Evolutionary conservation across 2,797 vertebrate genomes (phyloP), one percentile per base, ranked within the genome.

Genomic region (Hydrolagus colliei): DNA sequence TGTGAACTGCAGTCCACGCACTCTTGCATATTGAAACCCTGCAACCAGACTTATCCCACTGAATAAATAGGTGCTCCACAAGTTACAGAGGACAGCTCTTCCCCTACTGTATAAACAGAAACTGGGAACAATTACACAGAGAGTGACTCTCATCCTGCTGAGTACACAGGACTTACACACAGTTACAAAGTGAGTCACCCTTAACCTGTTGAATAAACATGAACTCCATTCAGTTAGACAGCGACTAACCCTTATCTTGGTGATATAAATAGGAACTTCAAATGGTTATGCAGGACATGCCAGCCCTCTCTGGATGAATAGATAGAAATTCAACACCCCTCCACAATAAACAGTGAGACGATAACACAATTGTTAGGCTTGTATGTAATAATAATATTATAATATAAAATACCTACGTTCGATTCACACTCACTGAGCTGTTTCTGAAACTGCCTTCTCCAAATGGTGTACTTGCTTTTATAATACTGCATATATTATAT

Each of bases 11-110:
- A 84, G 65, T 84, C 65, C 18, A 71, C 41, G 65, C 32, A 52
- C 65, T 68, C 63, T 71, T 16, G 65, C 79, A 67, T 14, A 84
- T 35, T 32, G 20, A 35, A 27, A 5, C 16, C 68, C 79, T 18
- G 13, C 35, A 9, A 3, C 32, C 13, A 16, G 32, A 84, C 14
- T 84, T 84, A 35, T 35, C 79, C 16, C n/a, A 11, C 65, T 84
- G n/a, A 84, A 71, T 84, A 68, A 84, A 84, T 63, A 71, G 65
- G 22, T 68, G 68, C 79, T 84, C 79, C n/a, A 16, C 62, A 84
- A 52, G 18, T 12, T 35, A 71, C 27, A 12, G 5, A 68, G 41
- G 41, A 52, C 41, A 52, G 65, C 79, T 41, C 63, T 41, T 84
- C 18, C 63, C 79, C 79, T 41, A 2, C 22, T 84, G 79, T 32